These are phyloP conservation scores for Parthenolecanium corni DNA, from an alignment of 2,888 invertebrate species.

Conservation along the genomic window DNA sequence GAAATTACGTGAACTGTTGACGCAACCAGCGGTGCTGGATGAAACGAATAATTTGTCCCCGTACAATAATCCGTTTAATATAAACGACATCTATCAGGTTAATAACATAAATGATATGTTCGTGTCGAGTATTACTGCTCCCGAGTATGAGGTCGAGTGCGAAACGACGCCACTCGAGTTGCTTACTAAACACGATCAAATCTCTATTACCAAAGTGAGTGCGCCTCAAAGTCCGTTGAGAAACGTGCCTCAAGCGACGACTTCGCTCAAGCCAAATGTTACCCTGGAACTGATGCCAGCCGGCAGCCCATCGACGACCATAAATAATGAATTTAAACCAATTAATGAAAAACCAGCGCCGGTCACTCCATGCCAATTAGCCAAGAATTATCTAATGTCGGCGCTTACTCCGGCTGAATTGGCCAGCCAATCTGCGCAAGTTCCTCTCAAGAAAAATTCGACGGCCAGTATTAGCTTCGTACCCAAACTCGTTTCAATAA, in stretches of 20 bases:
- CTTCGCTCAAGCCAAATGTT: not conserved
- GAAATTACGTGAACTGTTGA: conserved; percentile 1
- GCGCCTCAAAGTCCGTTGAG: not conserved
- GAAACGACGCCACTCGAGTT: conserved; percentile 12
- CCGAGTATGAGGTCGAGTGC: conserved; percentile 16
- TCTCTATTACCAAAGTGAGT: conserved; percentile 10
- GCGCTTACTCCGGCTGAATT: too few relatives aligned
- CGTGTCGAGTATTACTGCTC: conserved; percentile 9
- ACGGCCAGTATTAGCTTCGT: too few relatives aligned
- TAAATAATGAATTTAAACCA: not conserved
- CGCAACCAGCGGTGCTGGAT: not conserved
- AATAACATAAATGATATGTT: conserved; percentile 16
- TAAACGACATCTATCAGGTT: conserved; percentile 5
- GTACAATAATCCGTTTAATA: conserved; percentile 6
- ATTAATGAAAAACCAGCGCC: conserved; percentile 8
- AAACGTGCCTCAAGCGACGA: not conserved
- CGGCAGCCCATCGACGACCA: not conserved
- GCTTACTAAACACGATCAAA: conserved; percentile 11
- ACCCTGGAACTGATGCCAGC: not conserved
- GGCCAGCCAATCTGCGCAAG: too few relatives aligned
- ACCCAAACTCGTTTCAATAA: too few relatives aligned
- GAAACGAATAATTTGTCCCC: not conserved
- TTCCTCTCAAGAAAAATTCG: too few relatives aligned
- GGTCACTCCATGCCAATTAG: too few relatives aligned
- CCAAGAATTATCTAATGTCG: too few relatives aligned